Evolutionary conservation across 2,797 vertebrate species (phyloP).

Genomic region (Perdix hodgsoniae): DNA sequence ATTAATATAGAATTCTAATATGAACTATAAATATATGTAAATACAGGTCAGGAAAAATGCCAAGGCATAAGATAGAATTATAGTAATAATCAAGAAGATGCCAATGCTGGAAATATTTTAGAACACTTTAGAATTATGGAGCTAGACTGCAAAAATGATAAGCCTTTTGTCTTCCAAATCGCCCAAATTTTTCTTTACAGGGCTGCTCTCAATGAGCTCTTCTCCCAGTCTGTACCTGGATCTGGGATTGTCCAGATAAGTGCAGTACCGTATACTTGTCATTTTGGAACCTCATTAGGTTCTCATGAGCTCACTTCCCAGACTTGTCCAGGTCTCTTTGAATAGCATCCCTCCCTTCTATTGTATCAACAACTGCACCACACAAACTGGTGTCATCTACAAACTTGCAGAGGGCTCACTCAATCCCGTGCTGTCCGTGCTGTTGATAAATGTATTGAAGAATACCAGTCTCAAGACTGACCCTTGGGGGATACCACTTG

Average conservation of each 20-base stretch:
- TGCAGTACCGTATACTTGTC: too few species aligned
- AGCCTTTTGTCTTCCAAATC: not conserved
- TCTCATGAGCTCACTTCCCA: not conserved
- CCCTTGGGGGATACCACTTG: not conserved
- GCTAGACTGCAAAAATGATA: not conserved
- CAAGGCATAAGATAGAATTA: not conserved
- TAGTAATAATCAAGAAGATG: not conserved
- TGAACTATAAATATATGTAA: not conserved
- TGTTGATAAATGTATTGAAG: not conserved
- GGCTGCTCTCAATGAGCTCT: not conserved
- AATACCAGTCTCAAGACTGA: not conserved
- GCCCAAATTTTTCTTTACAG: not conserved
- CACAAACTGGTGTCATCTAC: not conserved
- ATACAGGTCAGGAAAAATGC: not conserved
- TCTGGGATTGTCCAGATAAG: not conserved
- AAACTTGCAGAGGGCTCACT: not conserved
- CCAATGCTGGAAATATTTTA: not conserved
- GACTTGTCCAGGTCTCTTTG: not conserved
- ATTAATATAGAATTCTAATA: not conserved
- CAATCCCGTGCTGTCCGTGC: not conserved
- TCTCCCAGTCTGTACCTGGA: not conserved
- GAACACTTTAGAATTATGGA: not conserved
- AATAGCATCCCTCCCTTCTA: not conserved
- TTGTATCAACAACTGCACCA: not conserved
- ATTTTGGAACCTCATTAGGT: not conserved